Conservation (phyloP, 1,140 invertebrate species). For the Diprion similis region DNA sequence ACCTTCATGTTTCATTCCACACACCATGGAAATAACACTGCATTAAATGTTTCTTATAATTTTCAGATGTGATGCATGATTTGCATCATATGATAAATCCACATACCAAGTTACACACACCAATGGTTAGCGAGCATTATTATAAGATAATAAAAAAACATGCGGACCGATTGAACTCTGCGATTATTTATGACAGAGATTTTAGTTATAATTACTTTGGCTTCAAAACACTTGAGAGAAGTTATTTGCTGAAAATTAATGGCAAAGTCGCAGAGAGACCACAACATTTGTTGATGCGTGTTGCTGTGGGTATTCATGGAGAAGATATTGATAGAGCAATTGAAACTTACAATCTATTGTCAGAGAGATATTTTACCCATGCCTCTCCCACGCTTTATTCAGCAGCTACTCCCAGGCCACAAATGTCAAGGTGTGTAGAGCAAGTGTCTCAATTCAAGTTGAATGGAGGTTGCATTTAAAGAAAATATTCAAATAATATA, state of each 20-base stretch:
- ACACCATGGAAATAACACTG: neutral
- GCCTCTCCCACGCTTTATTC: slow-evolving; percentile 97
- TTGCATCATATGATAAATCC: slow-evolving; percentile 81
- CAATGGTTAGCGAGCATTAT: slow-evolving; percentile 88
- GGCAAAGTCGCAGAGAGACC: slow-evolving; percentile 95
- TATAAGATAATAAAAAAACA: slow-evolving; percentile 88
- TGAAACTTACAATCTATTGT: slow-evolving; percentile 96
- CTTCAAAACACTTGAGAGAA: slow-evolving; percentile 97
- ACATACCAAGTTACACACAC: slow-evolving; percentile 71
- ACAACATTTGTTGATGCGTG: slow-evolving; percentile 99
- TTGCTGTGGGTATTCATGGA: slow-evolving; percentile 95
- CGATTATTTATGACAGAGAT: slow-evolving; percentile 97
- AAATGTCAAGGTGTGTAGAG: slow-evolving; percentile 78
- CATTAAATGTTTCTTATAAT: slow-evolving; percentile 19
- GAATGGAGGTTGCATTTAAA: neutral
- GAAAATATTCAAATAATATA: neutral
- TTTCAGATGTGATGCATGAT: slow-evolving; percentile 89
- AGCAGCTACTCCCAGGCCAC: slow-evolving; percentile 89
- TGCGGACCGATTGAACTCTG: slow-evolving; percentile 90
- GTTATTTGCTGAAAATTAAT: slow-evolving; percentile 94
- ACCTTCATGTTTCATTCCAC: slow-evolving; percentile 32
- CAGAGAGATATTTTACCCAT: slow-evolving; percentile 97
- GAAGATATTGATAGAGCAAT: slow-evolving; percentile 93
- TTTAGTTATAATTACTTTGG: slow-evolving; percentile 99
- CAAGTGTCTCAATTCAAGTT: neutral